Conservation (phyloP, 2,888 invertebrate species). For the Syrphus vitripennis region DNA sequence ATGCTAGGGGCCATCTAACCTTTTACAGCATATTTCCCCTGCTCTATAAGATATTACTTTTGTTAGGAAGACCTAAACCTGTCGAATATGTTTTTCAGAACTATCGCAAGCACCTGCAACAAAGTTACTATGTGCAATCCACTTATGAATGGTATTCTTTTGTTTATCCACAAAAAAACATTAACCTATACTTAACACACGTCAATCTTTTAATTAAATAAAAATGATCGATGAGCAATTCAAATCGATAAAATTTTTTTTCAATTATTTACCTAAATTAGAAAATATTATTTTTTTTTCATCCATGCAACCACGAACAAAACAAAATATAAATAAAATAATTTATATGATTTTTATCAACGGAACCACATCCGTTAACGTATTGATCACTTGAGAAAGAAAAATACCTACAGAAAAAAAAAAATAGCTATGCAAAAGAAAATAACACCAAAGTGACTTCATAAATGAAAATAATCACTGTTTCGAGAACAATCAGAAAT, state of each 20-base stretch:
- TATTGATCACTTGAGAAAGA: constrained; percentile 33
- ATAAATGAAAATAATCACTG: constrained; percentile 45
- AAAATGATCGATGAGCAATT: constrained; percentile 15
- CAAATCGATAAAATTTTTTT: not conserved
- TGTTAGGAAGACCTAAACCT: too few species aligned
- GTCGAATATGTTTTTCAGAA: too few species aligned
- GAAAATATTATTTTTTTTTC: not conserved
- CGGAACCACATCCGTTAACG: constrained; percentile 29
- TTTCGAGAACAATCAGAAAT: not conserved
- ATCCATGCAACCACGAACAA: not conserved
- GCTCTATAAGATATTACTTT: too few species aligned
- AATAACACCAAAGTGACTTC: constrained; percentile 42
- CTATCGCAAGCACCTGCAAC: too few species aligned
- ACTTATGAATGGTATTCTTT: not conserved
- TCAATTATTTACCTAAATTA: not conserved
- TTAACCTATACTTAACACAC: not conserved
- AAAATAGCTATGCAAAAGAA: constrained; percentile 18
- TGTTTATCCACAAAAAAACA: not conserved
- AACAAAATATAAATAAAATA: not conserved
- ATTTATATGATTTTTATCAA: constrained; percentile 24
- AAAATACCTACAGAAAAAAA: constrained; percentile 9
- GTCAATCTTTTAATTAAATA: not conserved
- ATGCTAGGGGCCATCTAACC: too few species aligned
- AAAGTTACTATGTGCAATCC: not conserved
- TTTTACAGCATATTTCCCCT: too few species aligned